Percentiles rank a stretch among this genome's conserved stretches.
Conservation (phyloP, 1,140 invertebrate genomes). For the Subanguina moxae region DNA sequence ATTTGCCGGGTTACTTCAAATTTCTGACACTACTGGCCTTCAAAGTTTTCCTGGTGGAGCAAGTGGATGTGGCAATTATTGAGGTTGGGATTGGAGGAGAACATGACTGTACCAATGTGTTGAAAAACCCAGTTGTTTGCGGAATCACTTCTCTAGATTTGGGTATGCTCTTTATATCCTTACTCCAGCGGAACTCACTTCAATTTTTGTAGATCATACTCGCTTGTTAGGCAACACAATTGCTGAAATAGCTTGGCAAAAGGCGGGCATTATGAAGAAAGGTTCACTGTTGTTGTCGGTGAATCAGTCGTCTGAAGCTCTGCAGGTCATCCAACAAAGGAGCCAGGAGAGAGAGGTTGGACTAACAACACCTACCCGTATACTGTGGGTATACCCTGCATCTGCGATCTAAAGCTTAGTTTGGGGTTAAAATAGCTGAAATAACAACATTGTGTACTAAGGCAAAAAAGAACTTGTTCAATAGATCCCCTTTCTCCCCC, state of each 20-base stretch:
- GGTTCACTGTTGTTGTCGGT: conserved; percentile 40
- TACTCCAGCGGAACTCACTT: conserved; percentile 50
- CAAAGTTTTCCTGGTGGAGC: conserved; percentile 77
- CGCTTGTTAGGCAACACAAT: conserved; percentile 77
- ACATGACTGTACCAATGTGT: conserved; percentile 86
- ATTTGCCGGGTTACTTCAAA: conserved; percentile 86
- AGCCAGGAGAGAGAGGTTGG: conserved; percentile 68
- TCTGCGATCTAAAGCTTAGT: too few species aligned
- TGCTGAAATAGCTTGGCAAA: conserved; percentile 83
- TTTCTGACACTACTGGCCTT: conserved; percentile 88
- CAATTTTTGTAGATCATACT: conserved; percentile 77
- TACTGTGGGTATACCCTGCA: too few species aligned
- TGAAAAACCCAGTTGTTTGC: conserved; percentile 75
- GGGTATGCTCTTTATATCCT: conserved; percentile 58
- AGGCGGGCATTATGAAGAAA: conserved; percentile 87
- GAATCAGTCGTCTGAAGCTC: conserved; percentile 68
- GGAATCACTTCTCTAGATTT: conserved; percentile 84
- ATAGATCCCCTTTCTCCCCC: too few species aligned
- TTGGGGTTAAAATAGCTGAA: too few species aligned
- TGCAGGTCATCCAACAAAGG: conserved; percentile 69
- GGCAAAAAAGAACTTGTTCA: too few species aligned
- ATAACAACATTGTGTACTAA: too few species aligned
- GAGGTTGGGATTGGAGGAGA: conserved; percentile 97
- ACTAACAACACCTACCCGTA: not conserved
- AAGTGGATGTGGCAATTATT: conserved; percentile 82